These are phyloP conservation scores for Mesocricetus auratus DNA, from an alignment of 2,113 vertebrate species.

Conservation along the genomic window DNA sequence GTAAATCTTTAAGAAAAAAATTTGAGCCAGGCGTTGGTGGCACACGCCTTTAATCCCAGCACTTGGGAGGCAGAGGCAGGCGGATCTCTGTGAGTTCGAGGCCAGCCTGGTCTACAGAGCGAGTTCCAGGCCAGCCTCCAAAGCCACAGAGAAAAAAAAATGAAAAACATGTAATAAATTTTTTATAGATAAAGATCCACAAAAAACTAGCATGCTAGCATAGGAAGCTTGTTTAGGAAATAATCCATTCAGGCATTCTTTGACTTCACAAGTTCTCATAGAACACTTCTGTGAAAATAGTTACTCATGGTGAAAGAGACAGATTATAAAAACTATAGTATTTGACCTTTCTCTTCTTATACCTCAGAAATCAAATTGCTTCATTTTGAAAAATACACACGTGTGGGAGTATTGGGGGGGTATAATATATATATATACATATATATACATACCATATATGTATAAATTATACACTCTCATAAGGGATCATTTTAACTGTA, in stretches of 20 bases:
- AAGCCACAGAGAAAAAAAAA: no score
- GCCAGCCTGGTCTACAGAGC: no score
- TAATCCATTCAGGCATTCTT: neutral
- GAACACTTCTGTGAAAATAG: constrained; percentile 10
- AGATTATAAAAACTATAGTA: constrained; percentile 17
- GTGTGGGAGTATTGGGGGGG: no score
- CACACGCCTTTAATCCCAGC: no score
- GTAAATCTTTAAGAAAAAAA: no score
- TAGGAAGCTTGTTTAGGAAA: constrained; percentile 33
- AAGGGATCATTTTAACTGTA: constrained; percentile 44
- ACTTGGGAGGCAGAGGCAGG: no score
- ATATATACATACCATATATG: no score
- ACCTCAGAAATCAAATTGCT: constrained; percentile 16
- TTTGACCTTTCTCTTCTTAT: constrained; percentile 27
- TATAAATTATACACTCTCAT: neutral
- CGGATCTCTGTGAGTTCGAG: no score
- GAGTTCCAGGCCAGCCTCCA: no score
- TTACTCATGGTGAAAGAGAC: neutral
- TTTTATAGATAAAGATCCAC: neutral
- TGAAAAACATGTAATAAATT: no score
- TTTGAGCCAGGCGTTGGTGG: neutral
- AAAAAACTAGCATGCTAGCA: neutral
- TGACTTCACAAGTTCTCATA: neutral
- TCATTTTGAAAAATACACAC: constrained; percentile 12
- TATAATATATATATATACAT: neutral